phyloP scores from a whole-genome alignment of 2,113 vertebrate species.

The Corvus cornix region DNA sequence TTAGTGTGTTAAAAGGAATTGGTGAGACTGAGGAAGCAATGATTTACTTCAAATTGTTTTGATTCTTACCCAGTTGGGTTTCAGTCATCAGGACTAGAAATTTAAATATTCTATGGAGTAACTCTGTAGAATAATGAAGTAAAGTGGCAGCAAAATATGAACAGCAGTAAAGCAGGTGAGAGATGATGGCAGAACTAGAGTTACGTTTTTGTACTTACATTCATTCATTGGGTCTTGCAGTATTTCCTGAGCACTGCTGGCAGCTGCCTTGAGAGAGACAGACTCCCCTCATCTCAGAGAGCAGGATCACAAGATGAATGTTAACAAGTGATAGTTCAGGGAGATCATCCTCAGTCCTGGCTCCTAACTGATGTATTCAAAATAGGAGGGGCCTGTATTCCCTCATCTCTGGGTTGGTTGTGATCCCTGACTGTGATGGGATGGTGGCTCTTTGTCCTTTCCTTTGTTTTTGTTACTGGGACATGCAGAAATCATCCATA shows the following conservation, averaged over 20 bases:
- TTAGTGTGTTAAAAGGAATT: neutral
- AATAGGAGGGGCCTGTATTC: neutral
- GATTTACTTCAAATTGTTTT: neutral
- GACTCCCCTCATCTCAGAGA: neutral
- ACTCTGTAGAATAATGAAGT: neutral
- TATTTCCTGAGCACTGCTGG: neutral
- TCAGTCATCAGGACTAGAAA: neutral
- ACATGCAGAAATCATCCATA: neutral
- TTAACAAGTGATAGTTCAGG: neutral
- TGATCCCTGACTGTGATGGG: neutral
- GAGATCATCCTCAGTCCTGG: neutral
- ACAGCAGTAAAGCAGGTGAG: neutral
- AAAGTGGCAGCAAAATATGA: neutral
- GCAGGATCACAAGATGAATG: neutral
- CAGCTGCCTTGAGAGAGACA: neutral
- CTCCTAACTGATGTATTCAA: neutral
- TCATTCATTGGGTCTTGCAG: neutral
- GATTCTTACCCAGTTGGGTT: neutral
- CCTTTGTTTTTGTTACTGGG: neutral
- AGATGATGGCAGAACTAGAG: neutral
- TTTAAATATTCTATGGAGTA: neutral
- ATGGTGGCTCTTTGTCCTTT: neutral
- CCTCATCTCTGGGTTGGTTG: neutral
- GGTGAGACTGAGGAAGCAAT: neutral
- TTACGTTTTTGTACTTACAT: neutral